Evolutionary conservation across 92 coral and sea anemone genomes (phyloP).

Genomic region (Scolanthus callimorphus): DNA sequence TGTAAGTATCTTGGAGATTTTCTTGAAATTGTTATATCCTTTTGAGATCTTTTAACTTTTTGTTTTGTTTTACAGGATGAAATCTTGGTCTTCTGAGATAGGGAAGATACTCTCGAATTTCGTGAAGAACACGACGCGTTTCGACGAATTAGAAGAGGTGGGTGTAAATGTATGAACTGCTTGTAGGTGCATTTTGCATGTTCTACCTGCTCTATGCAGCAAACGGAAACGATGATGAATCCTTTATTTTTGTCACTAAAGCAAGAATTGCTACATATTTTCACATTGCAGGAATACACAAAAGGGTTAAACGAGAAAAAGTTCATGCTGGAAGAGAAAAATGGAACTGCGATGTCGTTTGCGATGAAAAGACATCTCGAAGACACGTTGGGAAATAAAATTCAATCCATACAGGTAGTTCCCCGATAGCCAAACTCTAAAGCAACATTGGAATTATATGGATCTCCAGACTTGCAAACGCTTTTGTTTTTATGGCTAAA

Average conservation of each 20-base stretch:
- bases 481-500: too few relatives aligned
- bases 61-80: slow-evolving; percentile 48
- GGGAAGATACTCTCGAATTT: slow-evolving; percentile 10
- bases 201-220: too few relatives aligned
- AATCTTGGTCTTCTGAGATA: slow-evolving; percentile 21
- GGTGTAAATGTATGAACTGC: too few relatives aligned
- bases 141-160: slow-evolving; percentile 43
- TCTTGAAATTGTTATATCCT: too few relatives aligned
- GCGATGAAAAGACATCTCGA: slow-evolving; percentile 46
- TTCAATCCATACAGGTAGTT: slow-evolving; percentile 70
- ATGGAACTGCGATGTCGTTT: slow-evolving; percentile 52
- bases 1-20: not conserved
- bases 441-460: too few relatives aligned
- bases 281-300: not conserved
- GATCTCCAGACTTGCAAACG: too few relatives aligned
- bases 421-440: too few relatives aligned
- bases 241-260: too few relatives aligned
- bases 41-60: too few relatives aligned
- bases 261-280: too few relatives aligned
- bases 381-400: slow-evolving; percentile 46
- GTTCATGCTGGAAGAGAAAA: slow-evolving; percentile 1
- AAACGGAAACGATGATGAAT: too few relatives aligned
- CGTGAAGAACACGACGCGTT: slow-evolving; percentile 34
- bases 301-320: not conserved
- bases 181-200: too few relatives aligned